phyloP scores from a whole-genome alignment of 2,113 vertebrate genomes.

The Vanacampus margaritifer region DNA sequence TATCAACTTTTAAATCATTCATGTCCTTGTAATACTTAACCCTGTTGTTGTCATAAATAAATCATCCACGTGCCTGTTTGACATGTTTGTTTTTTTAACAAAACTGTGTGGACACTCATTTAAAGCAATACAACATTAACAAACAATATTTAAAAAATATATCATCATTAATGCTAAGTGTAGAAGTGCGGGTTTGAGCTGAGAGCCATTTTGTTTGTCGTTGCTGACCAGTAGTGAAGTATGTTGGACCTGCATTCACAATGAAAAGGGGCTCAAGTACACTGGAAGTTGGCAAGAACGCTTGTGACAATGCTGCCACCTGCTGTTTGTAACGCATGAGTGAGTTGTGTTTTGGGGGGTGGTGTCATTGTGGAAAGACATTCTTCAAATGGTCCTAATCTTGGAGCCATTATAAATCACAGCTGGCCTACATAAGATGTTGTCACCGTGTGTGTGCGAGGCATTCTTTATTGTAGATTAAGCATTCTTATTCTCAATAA shows the following conservation, averaged over 20 bases:
- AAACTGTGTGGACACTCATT: slow-evolving; percentile 11
- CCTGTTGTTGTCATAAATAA: slow-evolving; percentile 51
- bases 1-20: slow-evolving; percentile 59
- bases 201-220: slow-evolving; percentile 35
- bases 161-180: slow-evolving; percentile 28
- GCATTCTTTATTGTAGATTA: slow-evolving; percentile 50
- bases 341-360: neutral
- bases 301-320: slow-evolving; percentile 68
- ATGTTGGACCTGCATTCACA: slow-evolving; percentile 32
- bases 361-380: slow-evolving; percentile 21
- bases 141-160: slow-evolving; percentile 12
- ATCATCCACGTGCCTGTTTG: slow-evolving; percentile 46
- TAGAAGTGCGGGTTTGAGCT: slow-evolving; percentile 24
- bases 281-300: slow-evolving; percentile 14
- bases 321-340: slow-evolving; percentile 38
- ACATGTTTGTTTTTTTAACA: slow-evolving; percentile 20
- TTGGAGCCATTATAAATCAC: slow-evolving; percentile 46
- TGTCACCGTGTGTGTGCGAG: slow-evolving; percentile 16
- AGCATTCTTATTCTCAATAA: slow-evolving; percentile 48
- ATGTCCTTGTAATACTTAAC: slow-evolving; percentile 52
- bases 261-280: slow-evolving; percentile 11
- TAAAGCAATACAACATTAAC: slow-evolving; percentile 19
- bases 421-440: slow-evolving; percentile 25
- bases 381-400: slow-evolving; percentile 39
- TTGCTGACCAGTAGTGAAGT: slow-evolving; percentile 8